These are phyloP conservation scores for Catagonus wagneri DNA, from an alignment of 2,113 vertebrate genomes.

Conservation along the genomic window DNA sequence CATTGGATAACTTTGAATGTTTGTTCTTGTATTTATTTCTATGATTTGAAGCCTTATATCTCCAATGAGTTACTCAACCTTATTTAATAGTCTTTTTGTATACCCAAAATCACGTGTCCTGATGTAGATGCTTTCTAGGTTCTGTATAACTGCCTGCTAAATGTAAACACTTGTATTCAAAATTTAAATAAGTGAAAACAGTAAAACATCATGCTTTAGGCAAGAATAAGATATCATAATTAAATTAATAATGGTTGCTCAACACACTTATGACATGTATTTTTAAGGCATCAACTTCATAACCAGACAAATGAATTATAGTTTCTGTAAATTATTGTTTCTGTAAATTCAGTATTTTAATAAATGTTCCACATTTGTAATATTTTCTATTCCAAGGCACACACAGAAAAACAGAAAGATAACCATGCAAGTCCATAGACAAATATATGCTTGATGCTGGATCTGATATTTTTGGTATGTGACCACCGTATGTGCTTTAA, in stretches of 20 bases:
- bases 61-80: not conserved
- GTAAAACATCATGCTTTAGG: not conserved
- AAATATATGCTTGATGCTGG: not conserved
- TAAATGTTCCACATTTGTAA: not conserved
- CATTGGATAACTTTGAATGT: not conserved
- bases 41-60: not conserved
- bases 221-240: conserved; percentile 37
- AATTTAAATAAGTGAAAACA: not conserved
- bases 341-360: not conserved
- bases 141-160: not conserved
- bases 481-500: not conserved
- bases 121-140: not conserved
- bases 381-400: not conserved
- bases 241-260: not conserved
- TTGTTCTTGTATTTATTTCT: not conserved
- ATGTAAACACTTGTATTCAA: not conserved
- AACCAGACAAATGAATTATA: not conserved
- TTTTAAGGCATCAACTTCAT: not conserved
- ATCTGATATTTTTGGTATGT: not conserved
- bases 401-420: not conserved
- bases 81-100: not conserved
- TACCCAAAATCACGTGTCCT: not conserved
- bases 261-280: not conserved
- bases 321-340: not conserved
- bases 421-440: not conserved